Evolutionary conservation across 2,888 invertebrate genomes (phyloP).

Genomic region (Cinara cedri): DNA sequence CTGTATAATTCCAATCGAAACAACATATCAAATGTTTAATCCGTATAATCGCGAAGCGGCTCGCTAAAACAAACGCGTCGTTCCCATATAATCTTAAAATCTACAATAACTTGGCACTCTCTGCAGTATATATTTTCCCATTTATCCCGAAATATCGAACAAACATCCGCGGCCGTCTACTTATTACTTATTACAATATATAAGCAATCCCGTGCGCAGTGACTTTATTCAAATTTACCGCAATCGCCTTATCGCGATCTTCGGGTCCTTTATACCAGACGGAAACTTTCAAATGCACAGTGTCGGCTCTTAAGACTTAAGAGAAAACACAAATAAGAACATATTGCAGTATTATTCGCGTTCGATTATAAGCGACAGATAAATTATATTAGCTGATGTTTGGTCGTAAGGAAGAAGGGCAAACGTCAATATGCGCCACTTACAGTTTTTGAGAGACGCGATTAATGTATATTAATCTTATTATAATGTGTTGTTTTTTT

Average conservation of each 20-base stretch:
- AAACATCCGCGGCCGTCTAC: constrained; percentile 7
- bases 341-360: neutral
- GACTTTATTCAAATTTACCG: constrained; percentile 22
- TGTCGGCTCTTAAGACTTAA: constrained; percentile 15
- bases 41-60: neutral
- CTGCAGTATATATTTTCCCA: neutral
- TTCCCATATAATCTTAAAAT: constrained; percentile 12
- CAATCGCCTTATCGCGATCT: constrained; percentile 17
- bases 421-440: too few species aligned
- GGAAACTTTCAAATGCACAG: neutral
- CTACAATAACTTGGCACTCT: constrained; percentile 39
- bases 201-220: neutral
- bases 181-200: neutral
- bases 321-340: constrained; percentile 4
- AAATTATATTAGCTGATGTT: too few species aligned
- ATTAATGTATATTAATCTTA: too few species aligned
- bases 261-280: neutral
- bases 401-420: too few species aligned
- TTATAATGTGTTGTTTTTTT: too few species aligned
- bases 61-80: too few species aligned
- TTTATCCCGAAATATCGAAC: constrained; percentile 1
- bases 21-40: neutral
- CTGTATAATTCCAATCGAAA: constrained; percentile 26
- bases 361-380: too few species aligned
- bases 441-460: too few species aligned